A percentile compares a stretch with the other conserved stretches of the same genome.
Evolutionary conservation across 2,888 invertebrate genomes (phyloP).

Genomic region (Tillus elongatus): DNA sequence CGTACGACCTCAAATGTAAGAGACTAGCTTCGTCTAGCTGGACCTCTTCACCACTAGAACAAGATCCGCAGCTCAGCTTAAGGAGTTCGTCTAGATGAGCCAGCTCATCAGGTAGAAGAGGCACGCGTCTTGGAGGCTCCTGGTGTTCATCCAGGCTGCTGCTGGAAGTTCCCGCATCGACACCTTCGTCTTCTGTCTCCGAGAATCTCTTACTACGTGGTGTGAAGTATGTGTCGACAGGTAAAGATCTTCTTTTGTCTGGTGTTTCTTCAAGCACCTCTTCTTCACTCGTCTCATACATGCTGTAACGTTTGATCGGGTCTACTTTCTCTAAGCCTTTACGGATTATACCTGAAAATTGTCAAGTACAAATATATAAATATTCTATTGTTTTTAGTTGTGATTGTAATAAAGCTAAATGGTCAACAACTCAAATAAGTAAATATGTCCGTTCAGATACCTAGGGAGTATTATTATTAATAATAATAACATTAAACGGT

Average conservation of each 20-base stretch:
- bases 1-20: constrained; percentile 59
- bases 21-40: constrained; percentile 63
- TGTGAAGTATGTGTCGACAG: constrained; percentile 60
- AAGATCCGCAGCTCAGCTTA: constrained; percentile 60
- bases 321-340: constrained; percentile 25
- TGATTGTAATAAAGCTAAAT: too few species aligned
- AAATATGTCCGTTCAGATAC: too few species aligned
- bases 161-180: constrained; percentile 46
- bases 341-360: constrained; percentile 4
- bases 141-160: constrained; percentile 51
- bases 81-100: constrained; percentile 62
- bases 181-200: constrained; percentile 53
- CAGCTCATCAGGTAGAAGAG: constrained; percentile 45
- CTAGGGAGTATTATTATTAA: too few species aligned
- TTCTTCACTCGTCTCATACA: constrained; percentile 61
- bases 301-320: constrained; percentile 56
- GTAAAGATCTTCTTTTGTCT: constrained; percentile 64
- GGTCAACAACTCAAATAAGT: too few species aligned
- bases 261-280: constrained; percentile 40
- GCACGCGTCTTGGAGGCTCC: constrained; percentile 31
- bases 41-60: constrained; percentile 57
- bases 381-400: too few species aligned
- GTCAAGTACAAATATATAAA: too few species aligned
- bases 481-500: too few species aligned
- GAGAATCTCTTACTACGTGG: constrained; percentile 37